Percentiles rank a stretch among this genome's conserved stretches.
Conservation (phyloP, 2,113 vertebrate species). For the Thalassarche chlororhynchos region DNA sequence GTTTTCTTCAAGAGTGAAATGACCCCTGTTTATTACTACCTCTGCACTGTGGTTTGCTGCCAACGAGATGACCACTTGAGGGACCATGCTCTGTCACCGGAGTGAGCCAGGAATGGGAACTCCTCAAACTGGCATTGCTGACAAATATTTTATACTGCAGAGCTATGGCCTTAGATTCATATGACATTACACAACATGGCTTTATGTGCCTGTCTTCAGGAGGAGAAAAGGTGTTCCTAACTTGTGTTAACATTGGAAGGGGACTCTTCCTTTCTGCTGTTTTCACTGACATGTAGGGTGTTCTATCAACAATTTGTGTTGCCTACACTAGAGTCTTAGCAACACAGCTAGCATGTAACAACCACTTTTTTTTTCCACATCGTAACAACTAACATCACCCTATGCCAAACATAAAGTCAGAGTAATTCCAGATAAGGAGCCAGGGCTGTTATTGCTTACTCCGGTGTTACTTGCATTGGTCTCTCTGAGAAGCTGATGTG, state of each 20-base stretch:
- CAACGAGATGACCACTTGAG: not conserved
- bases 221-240: not conserved
- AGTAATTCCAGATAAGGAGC: not conserved
- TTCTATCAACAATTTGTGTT: not conserved
- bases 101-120: not conserved
- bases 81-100: not conserved
- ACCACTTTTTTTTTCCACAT: not conserved
- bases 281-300: not conserved
- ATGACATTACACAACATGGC: not conserved
- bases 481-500: not conserved
- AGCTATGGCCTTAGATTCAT: not conserved
- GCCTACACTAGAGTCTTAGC: not conserved
- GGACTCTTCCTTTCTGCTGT: not conserved
- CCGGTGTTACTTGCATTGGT: not conserved
- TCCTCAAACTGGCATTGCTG: not conserved
- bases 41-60: not conserved
- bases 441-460: not conserved
- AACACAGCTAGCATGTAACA: not conserved
- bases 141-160: not conserved
- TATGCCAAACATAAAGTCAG: not conserved
- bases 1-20: not conserved
- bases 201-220: not conserved
- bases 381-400: not conserved
- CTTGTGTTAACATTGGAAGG: not conserved
- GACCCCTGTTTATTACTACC: not conserved